Conservation (phyloP, 2,797 vertebrate species). For the Enteromius thamalakanensis region DNA sequence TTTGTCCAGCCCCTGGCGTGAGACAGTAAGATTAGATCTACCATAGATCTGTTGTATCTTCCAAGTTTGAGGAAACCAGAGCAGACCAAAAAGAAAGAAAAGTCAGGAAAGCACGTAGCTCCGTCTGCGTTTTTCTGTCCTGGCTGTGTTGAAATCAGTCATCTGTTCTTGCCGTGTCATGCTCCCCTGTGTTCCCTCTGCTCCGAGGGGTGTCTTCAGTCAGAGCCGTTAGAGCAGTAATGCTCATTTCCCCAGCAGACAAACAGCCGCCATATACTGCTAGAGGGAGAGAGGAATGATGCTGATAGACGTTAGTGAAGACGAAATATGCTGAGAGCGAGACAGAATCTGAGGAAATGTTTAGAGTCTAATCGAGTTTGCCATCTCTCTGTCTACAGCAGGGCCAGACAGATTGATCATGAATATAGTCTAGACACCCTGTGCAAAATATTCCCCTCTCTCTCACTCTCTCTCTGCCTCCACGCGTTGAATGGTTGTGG, state of each 20-base stretch:
- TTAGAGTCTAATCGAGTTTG: conserved; percentile 90
- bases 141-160: conserved; percentile 37
- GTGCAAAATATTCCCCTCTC: conserved; percentile 80
- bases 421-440: conserved; percentile 97
- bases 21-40: conserved; percentile 78
- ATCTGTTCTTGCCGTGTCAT: conserved; percentile 40
- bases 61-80: conserved; percentile 70
- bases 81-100: conserved; percentile 30
- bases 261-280: conserved; percentile 38
- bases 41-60: conserved; percentile 73
- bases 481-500: conserved; percentile 23
- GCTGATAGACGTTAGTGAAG: conserved; percentile 43
- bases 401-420: conserved; percentile 97
- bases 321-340: conserved; percentile 63
- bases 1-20: conserved; percentile 63
- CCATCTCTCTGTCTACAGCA: conserved; percentile 81
- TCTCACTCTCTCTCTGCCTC: conserved; percentile 69
- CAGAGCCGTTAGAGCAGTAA: conserved; percentile 25
- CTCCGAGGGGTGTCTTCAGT: conserved; percentile 19
- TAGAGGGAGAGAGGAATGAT: conserved; percentile 28
- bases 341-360: conserved; percentile 73
- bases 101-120: conserved; percentile 19
- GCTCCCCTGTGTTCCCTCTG: conserved; percentile 26
- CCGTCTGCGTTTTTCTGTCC: conserved; percentile 10
- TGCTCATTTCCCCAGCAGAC: conserved; percentile 40